Base-by-base conservation (phyloP, 2,113 vertebrate species). In the Hippocampus abdominalis region DNA sequence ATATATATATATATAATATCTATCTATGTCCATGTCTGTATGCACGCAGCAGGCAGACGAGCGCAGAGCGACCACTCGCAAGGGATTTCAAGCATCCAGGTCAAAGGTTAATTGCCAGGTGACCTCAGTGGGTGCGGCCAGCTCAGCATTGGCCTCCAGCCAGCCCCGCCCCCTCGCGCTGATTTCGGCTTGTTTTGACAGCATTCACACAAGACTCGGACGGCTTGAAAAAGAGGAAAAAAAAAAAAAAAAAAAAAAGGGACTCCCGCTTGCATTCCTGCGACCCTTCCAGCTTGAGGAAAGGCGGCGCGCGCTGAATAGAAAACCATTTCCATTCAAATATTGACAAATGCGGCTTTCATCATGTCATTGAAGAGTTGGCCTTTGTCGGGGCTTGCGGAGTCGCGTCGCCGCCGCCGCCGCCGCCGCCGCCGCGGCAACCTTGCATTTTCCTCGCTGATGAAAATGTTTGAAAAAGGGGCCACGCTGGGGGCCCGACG, bases 181-280 rank as follows among this genome's bases (percentile, higher is more conserved):
- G 87, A 89, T 70, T 86, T 77, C 79, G 70, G 82, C 86, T 72
- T 92, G 91, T 91, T 92, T 89, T 91, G 90, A 91, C 90, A 90
- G 54, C 68, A 69, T 91, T 92, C 85, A 89, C 88, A 87, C 88
- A 91, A 90, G 80, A 81, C 74, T 73, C 20, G 51, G 69, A 21
- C 11, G 51, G 10, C n/a, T n/a, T n/a, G n/a, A n/a, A n/a, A n/a
- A 11, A n/a, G 6, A 9, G 10, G 8, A 48, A 51, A 4, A 53
- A 51, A 21, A 51, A 51, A 51, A 49, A 20, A 53, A 53, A 53
- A 53, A 53, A 53, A n/a, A 6, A 11, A 54, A 53, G n/a, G n/a
- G 49, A n/a, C n/a, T 77, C 74, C 57, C 68, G 74, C 81, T 74
- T 70, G 75, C 89, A 89, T 92, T 92, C 89, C 89, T 85, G 65